Percentiles rank a stretch among this genome's conserved stretches.
phyloP scores from a whole-genome alignment of 2,888 invertebrate genomes.

The Cheilosia impressa region DNA sequence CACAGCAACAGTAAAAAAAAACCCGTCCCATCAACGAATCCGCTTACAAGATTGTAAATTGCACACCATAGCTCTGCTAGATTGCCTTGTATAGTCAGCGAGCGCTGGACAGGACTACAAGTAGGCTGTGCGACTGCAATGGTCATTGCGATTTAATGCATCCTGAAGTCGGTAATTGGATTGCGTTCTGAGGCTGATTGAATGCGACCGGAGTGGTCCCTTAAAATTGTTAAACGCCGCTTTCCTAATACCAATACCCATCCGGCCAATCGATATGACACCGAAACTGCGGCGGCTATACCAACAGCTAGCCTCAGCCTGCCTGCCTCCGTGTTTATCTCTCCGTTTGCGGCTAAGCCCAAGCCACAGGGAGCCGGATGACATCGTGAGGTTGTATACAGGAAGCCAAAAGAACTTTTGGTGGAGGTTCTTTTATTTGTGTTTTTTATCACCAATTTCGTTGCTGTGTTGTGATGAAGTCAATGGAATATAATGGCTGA shows the following conservation, averaged over 20 bases:
- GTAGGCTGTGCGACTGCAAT: conserved; percentile 21
- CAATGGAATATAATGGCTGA: conserved; percentile 67
- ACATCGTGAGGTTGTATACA: conserved; percentile 66
- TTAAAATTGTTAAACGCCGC: conserved; percentile 10
- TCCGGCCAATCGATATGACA: conserved; percentile 71
- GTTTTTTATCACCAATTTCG: conserved; percentile 68
- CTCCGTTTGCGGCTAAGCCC: conserved; percentile 44
- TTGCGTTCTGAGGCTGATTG: conserved; percentile 54
- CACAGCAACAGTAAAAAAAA: conserved; percentile 10
- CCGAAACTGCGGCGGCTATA: conserved; percentile 31
- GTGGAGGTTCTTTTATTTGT: conserved; percentile 42
- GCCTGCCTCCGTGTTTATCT: conserved; percentile 65
- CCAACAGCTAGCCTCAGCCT: neutral
- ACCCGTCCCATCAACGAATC: conserved; percentile 69
- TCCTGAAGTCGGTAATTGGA: conserved; percentile 71
- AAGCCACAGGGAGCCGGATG: conserved; percentile 69
- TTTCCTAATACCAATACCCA: conserved; percentile 56
- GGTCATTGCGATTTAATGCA: conserved; percentile 66
- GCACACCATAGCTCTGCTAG: conserved; percentile 16
- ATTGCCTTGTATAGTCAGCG: conserved; percentile 58
- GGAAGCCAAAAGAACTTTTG: conserved; percentile 63
- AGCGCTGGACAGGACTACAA: neutral
- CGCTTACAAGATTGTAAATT: conserved; percentile 71
- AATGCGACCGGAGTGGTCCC: conserved; percentile 60
- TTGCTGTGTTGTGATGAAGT: conserved; percentile 61